A percentile compares a stretch with the other conserved stretches of the same genome.
These are phyloP conservation scores for Ascaphus truei DNA, from an alignment of 2,113 vertebrate genomes.

Conservation along the genomic window DNA sequence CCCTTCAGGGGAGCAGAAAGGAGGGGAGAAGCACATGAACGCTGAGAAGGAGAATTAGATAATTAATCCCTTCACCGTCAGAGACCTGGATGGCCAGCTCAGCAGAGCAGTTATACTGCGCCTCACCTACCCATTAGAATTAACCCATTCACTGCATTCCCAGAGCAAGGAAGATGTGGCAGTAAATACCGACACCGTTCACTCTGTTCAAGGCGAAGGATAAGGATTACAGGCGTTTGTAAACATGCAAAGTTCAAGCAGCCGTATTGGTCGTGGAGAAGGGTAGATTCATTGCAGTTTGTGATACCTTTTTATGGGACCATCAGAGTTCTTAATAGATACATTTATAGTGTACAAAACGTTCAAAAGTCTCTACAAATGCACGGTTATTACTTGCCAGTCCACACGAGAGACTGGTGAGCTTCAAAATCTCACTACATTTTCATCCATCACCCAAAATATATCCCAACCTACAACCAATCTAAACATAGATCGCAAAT, in stretches of 20 bases:
- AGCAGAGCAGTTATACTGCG: background rate
- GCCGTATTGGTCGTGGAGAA: background rate
- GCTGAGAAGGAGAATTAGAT: constrained; percentile 1
- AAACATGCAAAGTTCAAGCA: too few species aligned
- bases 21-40: background rate
- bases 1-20: background rate
- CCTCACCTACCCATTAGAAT: background rate
- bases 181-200: too few species aligned
- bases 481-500: too few species aligned
- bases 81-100: background rate
- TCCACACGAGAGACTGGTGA: too few species aligned
- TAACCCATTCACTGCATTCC: background rate
- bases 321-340: too few species aligned
- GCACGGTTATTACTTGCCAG: too few species aligned
- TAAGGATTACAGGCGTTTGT: background rate
- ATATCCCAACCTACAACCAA: too few species aligned
- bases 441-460: too few species aligned
- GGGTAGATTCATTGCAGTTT: background rate
- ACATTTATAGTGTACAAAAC: too few species aligned
- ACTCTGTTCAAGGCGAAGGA: background rate
- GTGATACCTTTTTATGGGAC: background rate
- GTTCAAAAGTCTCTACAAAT: too few species aligned
- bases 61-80: constrained; percentile 29
- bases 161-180: background rate
- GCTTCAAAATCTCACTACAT: too few species aligned